phyloP scores from a whole-genome alignment of 2,888 invertebrate genomes.

The Oscheius sp. region DNA sequence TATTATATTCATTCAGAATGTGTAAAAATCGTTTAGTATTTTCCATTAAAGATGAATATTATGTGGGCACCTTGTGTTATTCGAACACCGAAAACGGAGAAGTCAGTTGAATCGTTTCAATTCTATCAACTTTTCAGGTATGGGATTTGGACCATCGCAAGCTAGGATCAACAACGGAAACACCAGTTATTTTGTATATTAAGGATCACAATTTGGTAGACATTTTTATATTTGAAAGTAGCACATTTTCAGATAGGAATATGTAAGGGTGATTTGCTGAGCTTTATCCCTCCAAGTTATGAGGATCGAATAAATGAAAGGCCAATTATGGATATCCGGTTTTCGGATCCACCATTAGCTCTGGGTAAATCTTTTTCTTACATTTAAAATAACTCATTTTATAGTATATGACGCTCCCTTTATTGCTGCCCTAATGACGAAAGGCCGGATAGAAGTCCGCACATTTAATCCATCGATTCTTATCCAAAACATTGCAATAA shows the following conservation, averaged over 20 bases:
- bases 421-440: constrained; percentile 84
- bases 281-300: constrained; percentile 1
- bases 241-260: constrained; percentile 26
- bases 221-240: not conserved
- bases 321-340: constrained; percentile 2
- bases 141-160: not conserved
- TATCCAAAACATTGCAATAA: constrained; percentile 85
- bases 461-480: constrained; percentile 85
- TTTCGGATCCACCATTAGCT: constrained; percentile 17
- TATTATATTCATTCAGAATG: constrained; percentile 23
- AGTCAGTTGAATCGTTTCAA: not conserved
- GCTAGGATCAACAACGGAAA: not conserved
- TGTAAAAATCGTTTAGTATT: constrained; percentile 11
- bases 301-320: not conserved
- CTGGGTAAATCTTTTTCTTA: constrained; percentile 1
- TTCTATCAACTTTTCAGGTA: not conserved
- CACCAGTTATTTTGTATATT: constrained; percentile 7
- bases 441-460: constrained; percentile 84
- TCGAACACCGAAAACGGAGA: not conserved
- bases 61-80: not conserved
- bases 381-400: constrained; percentile 15
- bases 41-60: constrained; percentile 14
- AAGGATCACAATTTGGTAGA: constrained; percentile 13
- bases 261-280: not conserved
- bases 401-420: constrained; percentile 88